These are phyloP conservation scores for Vidua chalybeata DNA, from an alignment of 2,113 vertebrate genomes.

Conservation along the genomic window DNA sequence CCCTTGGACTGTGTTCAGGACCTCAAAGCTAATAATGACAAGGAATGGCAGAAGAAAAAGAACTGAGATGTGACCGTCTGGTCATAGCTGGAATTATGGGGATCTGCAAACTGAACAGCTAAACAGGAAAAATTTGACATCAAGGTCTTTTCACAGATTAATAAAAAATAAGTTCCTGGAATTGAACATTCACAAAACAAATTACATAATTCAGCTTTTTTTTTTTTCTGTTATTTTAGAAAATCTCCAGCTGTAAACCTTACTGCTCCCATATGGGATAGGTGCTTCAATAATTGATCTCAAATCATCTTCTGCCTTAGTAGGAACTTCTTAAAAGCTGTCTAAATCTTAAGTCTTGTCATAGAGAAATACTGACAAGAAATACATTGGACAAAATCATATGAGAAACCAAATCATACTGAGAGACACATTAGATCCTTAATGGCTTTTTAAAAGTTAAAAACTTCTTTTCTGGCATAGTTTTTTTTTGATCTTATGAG, in stretches of 20 bases:
- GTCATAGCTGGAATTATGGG: background rate
- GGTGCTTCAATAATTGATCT: background rate
- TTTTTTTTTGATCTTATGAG: background rate
- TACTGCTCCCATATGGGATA: background rate
- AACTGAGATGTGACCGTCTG: background rate
- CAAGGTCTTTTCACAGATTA: background rate
- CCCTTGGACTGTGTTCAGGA: background rate
- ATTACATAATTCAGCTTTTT: background rate
- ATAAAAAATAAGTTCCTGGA: background rate
- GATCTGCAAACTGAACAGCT: background rate
- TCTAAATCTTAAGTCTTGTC: background rate
- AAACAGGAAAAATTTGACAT: background rate
- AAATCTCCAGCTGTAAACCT: background rate
- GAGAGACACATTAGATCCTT: background rate
- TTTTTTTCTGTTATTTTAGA: background rate
- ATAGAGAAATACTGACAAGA: background rate
- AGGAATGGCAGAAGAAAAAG: background rate
- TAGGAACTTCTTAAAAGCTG: background rate
- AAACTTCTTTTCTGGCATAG: background rate
- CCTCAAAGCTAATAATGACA: background rate
- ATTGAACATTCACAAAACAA: background rate
- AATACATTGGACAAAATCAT: background rate
- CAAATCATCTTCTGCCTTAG: background rate
- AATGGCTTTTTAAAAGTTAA: background rate
- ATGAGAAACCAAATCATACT: background rate